A percentile compares a stretch with the other conserved stretches of the same genome.
These are phyloP conservation scores for Sebastes hubbsi DNA, from an alignment of 2,797 vertebrate genomes.

Conservation along the genomic window DNA sequence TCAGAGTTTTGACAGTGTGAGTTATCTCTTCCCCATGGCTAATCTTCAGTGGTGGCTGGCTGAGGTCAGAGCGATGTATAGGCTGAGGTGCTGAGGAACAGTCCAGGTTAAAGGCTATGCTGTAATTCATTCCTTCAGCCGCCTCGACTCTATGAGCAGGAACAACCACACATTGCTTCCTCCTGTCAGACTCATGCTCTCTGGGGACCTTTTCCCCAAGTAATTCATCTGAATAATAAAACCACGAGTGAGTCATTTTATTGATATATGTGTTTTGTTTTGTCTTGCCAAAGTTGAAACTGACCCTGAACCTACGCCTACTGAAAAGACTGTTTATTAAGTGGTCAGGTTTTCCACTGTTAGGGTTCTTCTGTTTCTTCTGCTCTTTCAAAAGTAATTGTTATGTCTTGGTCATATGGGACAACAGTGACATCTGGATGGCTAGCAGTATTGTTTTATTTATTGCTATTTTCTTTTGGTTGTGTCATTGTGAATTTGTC, in stretches of 20 bases:
- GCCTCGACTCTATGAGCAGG: slow-evolving; percentile 16
- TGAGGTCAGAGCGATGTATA: slow-evolving; percentile 55
- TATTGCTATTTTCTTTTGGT: background rate
- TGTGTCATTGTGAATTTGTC: background rate
- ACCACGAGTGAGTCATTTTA: slow-evolving; percentile 49
- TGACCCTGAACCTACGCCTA: slow-evolving; percentile 8
- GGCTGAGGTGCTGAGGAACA: slow-evolving; percentile 35
- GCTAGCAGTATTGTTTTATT: background rate
- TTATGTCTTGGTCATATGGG: background rate
- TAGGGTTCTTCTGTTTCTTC: background rate
- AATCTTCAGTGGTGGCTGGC: slow-evolving; percentile 38
- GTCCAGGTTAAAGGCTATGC: slow-evolving; percentile 49
- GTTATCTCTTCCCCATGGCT: slow-evolving; percentile 54
- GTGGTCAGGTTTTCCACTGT: background rate
- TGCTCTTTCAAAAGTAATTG: background rate
- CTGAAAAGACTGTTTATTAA: background rate
- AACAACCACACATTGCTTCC: slow-evolving; percentile 36
- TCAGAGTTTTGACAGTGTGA: slow-evolving; percentile 51
- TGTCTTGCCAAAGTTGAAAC: slow-evolving; percentile 25
- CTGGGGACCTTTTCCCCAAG: slow-evolving; percentile 14
- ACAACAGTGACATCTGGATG: background rate
- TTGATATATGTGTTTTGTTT: slow-evolving; percentile 48
- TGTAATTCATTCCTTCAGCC: slow-evolving; percentile 50
- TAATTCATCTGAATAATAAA: slow-evolving; percentile 35
- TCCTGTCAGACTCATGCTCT: slow-evolving; percentile 21